phyloP scores from a whole-genome alignment of 2,113 vertebrate genomes.

The Myiopsitta monachus region DNA sequence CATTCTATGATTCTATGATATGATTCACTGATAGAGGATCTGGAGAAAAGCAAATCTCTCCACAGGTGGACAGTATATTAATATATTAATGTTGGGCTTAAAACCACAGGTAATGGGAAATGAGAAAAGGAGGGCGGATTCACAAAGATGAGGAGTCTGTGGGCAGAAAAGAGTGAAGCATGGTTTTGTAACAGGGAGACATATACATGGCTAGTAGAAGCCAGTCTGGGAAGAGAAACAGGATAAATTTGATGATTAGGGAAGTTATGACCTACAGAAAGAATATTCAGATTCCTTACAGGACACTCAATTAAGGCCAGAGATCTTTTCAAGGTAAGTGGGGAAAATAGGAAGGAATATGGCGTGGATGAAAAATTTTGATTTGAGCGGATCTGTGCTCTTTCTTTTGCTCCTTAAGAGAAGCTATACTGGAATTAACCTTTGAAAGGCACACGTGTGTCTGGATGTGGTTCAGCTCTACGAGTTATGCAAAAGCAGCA shows the following conservation, averaged over 20 bases:
- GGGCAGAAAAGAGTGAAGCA: not conserved
- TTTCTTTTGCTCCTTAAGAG: not conserved
- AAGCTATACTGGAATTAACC: not conserved
- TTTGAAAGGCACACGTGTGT: rapidly evolving
- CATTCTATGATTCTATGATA: not conserved
- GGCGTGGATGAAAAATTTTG: not conserved
- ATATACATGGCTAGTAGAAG: not conserved
- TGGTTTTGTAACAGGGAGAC: not conserved
- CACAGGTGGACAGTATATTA: rapidly evolving
- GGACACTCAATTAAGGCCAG: not conserved
- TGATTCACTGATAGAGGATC: not conserved
- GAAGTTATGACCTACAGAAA: not conserved
- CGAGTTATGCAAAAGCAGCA: not conserved
- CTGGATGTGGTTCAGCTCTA: not conserved
- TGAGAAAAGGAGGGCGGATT: not conserved
- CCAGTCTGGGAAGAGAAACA: not conserved
- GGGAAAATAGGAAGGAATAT: not conserved
- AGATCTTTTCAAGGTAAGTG: not conserved
- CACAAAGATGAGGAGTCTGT: not conserved
- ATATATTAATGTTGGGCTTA: not conserved
- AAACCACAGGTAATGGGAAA: not conserved
- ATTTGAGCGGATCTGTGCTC: not conserved
- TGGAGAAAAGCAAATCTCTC: not conserved
- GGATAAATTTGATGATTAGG: not conserved
- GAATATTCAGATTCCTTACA: not conserved